Base-by-base conservation (phyloP, 2,888 invertebrate genomes). In the Acleris emargana region DNA sequence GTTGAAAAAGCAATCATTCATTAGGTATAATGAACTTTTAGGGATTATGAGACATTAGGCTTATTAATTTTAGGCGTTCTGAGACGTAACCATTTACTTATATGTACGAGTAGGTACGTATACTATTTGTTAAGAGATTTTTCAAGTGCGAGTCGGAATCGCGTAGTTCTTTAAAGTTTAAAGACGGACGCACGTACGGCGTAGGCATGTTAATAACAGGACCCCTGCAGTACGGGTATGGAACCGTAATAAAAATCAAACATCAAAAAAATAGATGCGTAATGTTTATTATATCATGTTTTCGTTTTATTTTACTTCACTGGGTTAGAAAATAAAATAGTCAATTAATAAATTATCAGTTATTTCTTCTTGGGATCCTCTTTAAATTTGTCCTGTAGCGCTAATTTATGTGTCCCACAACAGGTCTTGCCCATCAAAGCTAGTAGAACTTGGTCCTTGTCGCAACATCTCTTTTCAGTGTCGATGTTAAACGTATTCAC, bases 251-350 rank as follows among this genome's bases (percentile, higher is more conserved):
- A 25, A 25, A 25, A 70, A 69, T 49, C 64, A 71, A 71, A 73
- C 25, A 6, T 25, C 5, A 58, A 38, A 18, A 54, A 17, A 25
- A 38, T 69, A 72, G 73, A 77, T 77, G 73, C 68, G 73, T 68
- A 73, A 25, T 6, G 6, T 69, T 79, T 59, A 45, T 53, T 51
- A 47, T 62, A 49, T 55, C 59, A 72, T 80, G 74, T 77, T 78
- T 55, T 28, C 58, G 62, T 64, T 45, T n/a, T n/a, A 17, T 45
- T 0, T 70, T 72, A 73, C 67, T 79, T 42, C 20, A 42, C 6
- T 28, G 86, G 88, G 88, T 91, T 91, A 92, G 90, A 91, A 92
- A 91, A 91, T 91, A 91, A 91, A 91, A 89, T 72, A 76, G 51
- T 84, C 83, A 85, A 83, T 83, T 78, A 62, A 61, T 59, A 58